Base-by-base conservation (phyloP, 2,888 invertebrate genomes). In the Agonopterix arenella region DNA sequence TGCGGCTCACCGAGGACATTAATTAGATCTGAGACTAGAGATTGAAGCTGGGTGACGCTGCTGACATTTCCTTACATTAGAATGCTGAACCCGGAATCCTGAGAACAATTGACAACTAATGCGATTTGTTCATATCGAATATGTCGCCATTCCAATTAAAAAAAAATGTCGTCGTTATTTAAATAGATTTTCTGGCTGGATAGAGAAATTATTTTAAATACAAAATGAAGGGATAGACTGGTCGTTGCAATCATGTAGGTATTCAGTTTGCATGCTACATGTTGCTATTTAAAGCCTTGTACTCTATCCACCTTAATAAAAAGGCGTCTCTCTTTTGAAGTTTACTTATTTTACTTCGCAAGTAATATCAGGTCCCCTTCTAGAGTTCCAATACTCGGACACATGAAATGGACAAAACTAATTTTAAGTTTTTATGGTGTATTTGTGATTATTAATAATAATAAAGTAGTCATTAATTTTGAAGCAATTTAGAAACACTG, bases 21-120 rank as follows among this genome's bases (percentile, higher is more conserved):
- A 80, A 84, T 82, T 83, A 80, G 83, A 84, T 79, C 72, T 65
- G 67, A 68, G 68, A 63, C 66, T 64, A 55, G 66, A 72, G 71
- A 76, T 75, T 74, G 66, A 67, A 63, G 58, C 66, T 56, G 67
- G 68, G 71, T 70, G 68, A 75, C 70, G 72, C 59, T 57, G 68
- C 66, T 85, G 85, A 84, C 85, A 86, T 86, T 88, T 84, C 62
- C 71, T 63, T 54, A 55, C 64, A 61, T 70, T 72, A 70, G 67
- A 76, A 65, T 67, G 59, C 73, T 81, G 82, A 84, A 84, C 84
- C 84, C 85, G 84, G 85, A 85, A 82, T 82, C 68, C 71, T 65
- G 16, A 44, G 28, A 2, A 11, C 11, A 43, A 8, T 43, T 40
- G 11, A 11, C n/a, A n/a, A 40, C 40, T 40, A 11, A 40, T 43